phyloP scores from a whole-genome alignment of 1,140 invertebrate species.

The Ephestia elutella region DNA sequence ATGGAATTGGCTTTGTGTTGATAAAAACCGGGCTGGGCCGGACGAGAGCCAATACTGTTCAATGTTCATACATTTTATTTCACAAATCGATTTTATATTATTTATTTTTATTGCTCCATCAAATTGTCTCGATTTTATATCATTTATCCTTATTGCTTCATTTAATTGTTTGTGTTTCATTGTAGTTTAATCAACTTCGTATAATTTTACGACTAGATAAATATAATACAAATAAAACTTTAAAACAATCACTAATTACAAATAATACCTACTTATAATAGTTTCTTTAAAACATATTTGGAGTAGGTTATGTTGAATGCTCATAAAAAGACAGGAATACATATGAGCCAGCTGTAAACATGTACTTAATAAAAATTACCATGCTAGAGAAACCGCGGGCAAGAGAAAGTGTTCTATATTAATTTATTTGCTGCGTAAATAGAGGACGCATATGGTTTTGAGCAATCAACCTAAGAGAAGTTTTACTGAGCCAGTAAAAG shows the following conservation, averaged over 20 bases:
- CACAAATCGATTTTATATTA: constrained; percentile 37
- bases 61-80: constrained; percentile 54
- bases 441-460: neutral
- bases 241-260: no score
- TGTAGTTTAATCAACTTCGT: neutral
- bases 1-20: constrained; percentile 52
- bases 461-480: neutral
- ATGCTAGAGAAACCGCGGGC: neutral
- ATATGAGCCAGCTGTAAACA: no score
- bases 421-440: neutral
- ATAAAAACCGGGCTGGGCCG: constrained; percentile 43
- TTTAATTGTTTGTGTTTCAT: constrained; percentile 23
- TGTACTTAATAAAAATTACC: no score
- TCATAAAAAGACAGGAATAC: no score
- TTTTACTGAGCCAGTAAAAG: neutral
- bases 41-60: constrained; percentile 36
- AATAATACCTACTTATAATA: no score
- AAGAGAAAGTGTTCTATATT: neutral
- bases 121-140: no score
- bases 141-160: constrained; percentile 45
- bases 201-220: no score
- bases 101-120: no score
- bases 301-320: no score
- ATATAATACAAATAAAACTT: no score
- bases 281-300: no score